Conservation (phyloP, 2,797 vertebrate genomes). For the Benthosema pterotum region DNA sequence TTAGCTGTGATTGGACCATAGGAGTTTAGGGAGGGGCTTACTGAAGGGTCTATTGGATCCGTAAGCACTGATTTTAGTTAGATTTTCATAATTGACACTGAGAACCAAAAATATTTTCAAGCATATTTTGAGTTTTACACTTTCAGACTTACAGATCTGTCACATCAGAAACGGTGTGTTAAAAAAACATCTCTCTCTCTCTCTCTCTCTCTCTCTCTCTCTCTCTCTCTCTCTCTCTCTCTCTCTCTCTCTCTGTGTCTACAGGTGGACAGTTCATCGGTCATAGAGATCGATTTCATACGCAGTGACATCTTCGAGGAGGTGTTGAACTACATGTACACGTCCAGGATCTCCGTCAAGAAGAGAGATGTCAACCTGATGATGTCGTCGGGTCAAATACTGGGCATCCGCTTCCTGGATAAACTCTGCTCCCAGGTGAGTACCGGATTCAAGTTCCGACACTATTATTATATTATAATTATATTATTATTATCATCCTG, state of each 20-base stretch:
- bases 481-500: no score
- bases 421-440: conserved; percentile 91
- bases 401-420: conserved; percentile 95
- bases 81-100: no score
- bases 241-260: not conserved
- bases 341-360: conserved; percentile 94
- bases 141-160: no score
- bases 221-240: not conserved
- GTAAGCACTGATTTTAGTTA: no score
- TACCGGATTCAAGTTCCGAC: no score
- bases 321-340: conserved; percentile 98
- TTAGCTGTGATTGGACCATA: no score
- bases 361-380: conserved; percentile 97
- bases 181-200: not conserved
- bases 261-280: conserved; percentile 92
- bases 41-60: no score
- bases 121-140: no score
- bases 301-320: conserved; percentile 98
- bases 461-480: no score
- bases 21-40: no score
- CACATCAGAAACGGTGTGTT: no score
- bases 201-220: not conserved
- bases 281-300: conserved; percentile 99
- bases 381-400: conserved; percentile 98
- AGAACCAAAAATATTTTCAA: no score